Percentiles rank a stretch among this genome's conserved stretches.
Evolutionary conservation across 2,113 vertebrate genomes (phyloP).

Genomic region (Rhinoptilus africanus): DNA sequence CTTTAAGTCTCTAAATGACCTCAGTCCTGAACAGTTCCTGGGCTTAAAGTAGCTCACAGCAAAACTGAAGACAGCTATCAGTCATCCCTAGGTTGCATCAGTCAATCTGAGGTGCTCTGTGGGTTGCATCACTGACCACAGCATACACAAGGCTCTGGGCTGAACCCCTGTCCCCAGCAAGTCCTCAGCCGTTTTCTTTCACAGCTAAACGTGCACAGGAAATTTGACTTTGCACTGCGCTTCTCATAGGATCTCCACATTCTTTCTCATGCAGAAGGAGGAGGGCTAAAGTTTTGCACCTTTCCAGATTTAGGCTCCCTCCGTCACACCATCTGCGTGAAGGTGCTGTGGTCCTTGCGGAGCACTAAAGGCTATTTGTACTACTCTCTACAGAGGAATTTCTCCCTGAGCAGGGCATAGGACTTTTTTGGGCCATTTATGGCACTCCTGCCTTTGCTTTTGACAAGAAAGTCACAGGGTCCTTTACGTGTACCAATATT

Average conservation of each 20-base stretch:
- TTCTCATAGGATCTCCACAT: neutral
- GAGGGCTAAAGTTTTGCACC: neutral
- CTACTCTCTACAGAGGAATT: neutral
- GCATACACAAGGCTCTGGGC: neutral
- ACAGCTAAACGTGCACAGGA: neutral
- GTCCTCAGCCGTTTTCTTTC: neutral
- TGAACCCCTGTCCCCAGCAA: neutral
- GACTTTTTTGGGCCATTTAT: neutral
- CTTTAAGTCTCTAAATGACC: neutral
- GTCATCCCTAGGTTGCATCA: neutral
- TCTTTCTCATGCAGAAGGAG: neutral
- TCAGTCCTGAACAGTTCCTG: neutral
- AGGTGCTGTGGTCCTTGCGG: neutral
- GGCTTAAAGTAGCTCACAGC: neutral
- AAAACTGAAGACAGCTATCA: neutral
- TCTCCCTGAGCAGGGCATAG: neutral
- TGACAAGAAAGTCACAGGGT: neutral
- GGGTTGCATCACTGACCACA: neutral
- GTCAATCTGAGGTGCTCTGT: neutral
- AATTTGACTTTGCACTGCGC: neutral
- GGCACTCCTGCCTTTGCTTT: neutral
- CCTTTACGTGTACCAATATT: fast-evolving
- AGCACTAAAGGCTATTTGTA: neutral
- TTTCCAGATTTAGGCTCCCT: neutral
- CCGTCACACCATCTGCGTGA: neutral